Base-by-base conservation (phyloP, 1,140 invertebrate genomes). In the Papilio polytes region DNA sequence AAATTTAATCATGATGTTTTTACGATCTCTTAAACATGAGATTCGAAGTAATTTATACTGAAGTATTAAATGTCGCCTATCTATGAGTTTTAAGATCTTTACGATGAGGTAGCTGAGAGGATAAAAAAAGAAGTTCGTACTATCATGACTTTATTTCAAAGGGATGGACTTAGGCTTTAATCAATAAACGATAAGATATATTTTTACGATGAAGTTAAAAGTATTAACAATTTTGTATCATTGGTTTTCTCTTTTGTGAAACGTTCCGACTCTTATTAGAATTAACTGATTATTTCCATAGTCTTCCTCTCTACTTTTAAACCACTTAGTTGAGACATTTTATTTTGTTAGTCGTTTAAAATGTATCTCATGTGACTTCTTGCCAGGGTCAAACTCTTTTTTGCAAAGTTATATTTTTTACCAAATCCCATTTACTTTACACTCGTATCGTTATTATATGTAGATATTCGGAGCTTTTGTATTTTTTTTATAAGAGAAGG, bases 61-160 rank as follows among this genome's bases (percentile, higher is more conserved):
- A 78, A 80, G 85, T 86, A 88, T 88, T 85, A 86, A 88, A 85
- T 87, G 82, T 86, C 87, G 46, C 83, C 53, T 85, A 85, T 78
- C 77, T 78, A 63, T 85, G 82, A 86, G 83, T 81, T 86, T 86
- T 84, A 88, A 84, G 48, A 82, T 85, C 82, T 87, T 86, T 86
- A 84, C 83, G 56, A 81, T 70, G 53, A 84, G 70, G 80, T 72
- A 76, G 80, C 51, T 56, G 56, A 74, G 63, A 26, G 80, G 82
- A 85, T 84, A 84, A 83, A 85, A 86, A 85, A 83, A n/a, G 72
- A 73, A 80, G 20, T 74, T 74, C 78, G 70, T 48, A 85, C 83
- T 85, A 81, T 86, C 86, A 73, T 86, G 81, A 83, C 85, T 81
- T 48, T 59, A 78, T 78, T 84, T 83, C 81, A 81, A 83, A 73